Base-by-base conservation (phyloP, 2,797 vertebrate genomes). In the Arrhamphus sclerolepis region DNA sequence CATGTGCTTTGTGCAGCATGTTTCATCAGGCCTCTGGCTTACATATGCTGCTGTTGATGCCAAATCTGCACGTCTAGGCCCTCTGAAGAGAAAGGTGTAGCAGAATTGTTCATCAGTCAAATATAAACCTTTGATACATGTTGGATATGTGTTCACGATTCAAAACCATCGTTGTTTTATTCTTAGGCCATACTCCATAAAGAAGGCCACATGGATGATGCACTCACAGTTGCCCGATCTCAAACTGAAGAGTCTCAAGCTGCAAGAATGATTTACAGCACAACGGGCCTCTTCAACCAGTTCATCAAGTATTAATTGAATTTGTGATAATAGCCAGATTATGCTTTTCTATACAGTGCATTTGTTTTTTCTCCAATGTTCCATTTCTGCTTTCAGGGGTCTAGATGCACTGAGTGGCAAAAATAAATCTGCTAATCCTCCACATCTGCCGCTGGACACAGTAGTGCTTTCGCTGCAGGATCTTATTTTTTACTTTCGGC, bases 191-290 rank as follows among this genome's bases (percentile, higher is more conserved):
- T 98, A 62, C 91, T 98, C 64, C 96, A 98, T 75, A 95, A 95
- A 88, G 96, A 98, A 70, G 96, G 96, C 48, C 96, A 98, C 86
- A 98, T 98, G 96, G 96, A 98, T 1, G 96, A 98, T 3, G 95
- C 95, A 0, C 90, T 98, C 56, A 96, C 95, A 0, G 92, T 97
- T 53, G 95, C 94, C 7, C 93, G 95, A 66, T 96, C 95, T 48
- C 96, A 97, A 81, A 95, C 92, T 0, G 95, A 96, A 74, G 94
- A 97, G 74, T 96, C 93, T 7, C 96, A 97, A 87, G 96, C 96
- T 2, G 94, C 95, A 46, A 92, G 96, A 49, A 97, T 98, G 93
- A 98, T 98, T 79, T 92, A 92, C 85, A 98, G 94, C 89, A 98
- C 96, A 0, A 89, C 93, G 0, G 96, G 93, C 56, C 94, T 98